A percentile compares a stretch with the other conserved stretches of the same genome.
Evolutionary conservation across 2,888 invertebrate species (phyloP).

Genomic region (Sthenelais limicola): DNA sequence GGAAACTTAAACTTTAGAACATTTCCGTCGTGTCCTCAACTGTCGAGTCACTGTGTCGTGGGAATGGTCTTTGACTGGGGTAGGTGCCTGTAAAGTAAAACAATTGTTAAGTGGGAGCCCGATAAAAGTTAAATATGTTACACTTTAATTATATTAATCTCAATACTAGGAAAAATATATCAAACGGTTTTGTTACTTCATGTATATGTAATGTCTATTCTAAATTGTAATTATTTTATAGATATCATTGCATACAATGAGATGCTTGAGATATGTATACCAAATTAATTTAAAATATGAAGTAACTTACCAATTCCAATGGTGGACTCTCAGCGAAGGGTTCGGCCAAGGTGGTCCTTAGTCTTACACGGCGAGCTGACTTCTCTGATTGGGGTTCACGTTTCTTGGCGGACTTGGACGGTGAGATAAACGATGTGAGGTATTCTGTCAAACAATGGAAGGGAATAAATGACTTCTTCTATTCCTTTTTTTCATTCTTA

Average conservation of each 20-base stretch:
- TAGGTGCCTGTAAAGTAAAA: not conserved
- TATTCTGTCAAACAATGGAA: too few species aligned
- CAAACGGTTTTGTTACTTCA: not conserved
- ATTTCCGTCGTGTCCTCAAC: constrained; percentile 1
- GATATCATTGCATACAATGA: not conserved
- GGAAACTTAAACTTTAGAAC: not conserved
- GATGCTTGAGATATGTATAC: not conserved
- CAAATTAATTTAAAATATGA: too few species aligned
- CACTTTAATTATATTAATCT: not conserved
- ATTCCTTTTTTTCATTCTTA: too few species aligned
- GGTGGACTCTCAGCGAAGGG: constrained; percentile 25
- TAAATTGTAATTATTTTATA: not conserved
- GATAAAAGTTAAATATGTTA: not conserved
- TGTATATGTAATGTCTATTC: not conserved
- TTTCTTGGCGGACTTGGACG: not conserved
- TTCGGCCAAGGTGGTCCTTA: not conserved
- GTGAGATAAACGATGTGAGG: too few species aligned
- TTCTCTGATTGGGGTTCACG: not conserved
- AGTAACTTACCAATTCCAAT: not conserved
- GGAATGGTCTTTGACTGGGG: constrained; percentile 1
- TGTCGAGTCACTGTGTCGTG: constrained; percentile 21
- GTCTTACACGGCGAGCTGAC: not conserved
- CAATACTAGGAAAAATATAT: not conserved
- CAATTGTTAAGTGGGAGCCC: not conserved
- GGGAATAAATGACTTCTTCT: too few species aligned